phyloP scores from a whole-genome alignment of 2,113 vertebrate species.

The Nicator chloris region DNA sequence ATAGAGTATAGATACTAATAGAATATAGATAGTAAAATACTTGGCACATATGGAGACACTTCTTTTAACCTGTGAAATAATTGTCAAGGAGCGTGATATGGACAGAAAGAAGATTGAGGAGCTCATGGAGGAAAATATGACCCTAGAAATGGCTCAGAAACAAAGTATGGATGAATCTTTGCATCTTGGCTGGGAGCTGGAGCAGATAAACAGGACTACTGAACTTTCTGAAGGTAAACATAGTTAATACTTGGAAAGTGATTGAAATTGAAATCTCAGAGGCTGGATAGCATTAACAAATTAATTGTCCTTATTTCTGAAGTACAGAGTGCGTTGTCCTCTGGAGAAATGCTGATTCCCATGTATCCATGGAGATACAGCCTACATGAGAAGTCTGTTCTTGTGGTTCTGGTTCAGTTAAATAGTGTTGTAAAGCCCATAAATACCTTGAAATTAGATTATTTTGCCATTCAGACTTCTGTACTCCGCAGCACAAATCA shows the following conservation, averaged over 20 bases:
- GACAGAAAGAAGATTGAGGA: conserved; percentile 98
- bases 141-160: conserved; percentile 96
- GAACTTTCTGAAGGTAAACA: conserved; percentile 87
- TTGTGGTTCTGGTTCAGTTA: background rate
- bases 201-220: conserved; percentile 93
- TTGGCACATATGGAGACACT: background rate
- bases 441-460: background rate
- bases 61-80: background rate
- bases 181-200: conserved; percentile 97
- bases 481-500: background rate
- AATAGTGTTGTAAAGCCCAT: background rate
- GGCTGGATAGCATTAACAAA: background rate
- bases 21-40: background rate
- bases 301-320: background rate
- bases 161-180: conserved; percentile 99
- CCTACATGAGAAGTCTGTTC: background rate
- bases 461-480: background rate
- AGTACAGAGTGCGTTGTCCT: background rate
- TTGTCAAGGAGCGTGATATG: conserved; percentile 87
- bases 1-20: background rate
- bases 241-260: background rate
- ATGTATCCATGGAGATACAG: background rate
- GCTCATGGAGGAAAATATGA: conserved; percentile 95
- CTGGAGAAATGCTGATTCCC: background rate
- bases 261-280: background rate